A percentile compares a stretch with the other conserved stretches of the same genome.
Conservation (phyloP, 2,113 vertebrate species). For the Falco punctatus region DNA sequence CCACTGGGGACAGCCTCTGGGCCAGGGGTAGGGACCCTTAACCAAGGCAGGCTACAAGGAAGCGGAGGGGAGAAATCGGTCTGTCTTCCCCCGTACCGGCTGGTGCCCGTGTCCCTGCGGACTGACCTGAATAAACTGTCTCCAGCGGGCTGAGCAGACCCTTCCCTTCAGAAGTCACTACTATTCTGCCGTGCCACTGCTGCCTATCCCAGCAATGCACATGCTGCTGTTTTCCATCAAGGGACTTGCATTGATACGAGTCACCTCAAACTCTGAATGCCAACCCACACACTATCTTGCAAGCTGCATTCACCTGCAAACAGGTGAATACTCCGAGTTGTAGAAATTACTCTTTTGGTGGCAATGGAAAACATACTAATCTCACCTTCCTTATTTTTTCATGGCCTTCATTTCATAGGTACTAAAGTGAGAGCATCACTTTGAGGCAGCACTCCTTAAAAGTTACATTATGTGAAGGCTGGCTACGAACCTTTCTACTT, state of each 20-base stretch:
- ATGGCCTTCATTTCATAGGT: neutral
- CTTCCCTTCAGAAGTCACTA: neutral
- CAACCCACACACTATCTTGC: neutral
- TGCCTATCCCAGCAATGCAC: neutral
- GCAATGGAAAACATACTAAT: neutral
- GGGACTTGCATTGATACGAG: neutral
- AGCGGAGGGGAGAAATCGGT: neutral
- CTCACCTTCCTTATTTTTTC: neutral
- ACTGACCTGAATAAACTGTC: neutral
- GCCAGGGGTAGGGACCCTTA: neutral
- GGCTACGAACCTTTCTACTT: neutral
- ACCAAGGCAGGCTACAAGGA: neutral
- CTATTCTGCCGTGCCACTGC: neutral
- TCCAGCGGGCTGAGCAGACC: neutral
- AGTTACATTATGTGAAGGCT: neutral
- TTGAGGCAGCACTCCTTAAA: neutral
- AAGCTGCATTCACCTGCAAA: neutral
- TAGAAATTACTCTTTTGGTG: neutral
- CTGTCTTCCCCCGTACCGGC: neutral
- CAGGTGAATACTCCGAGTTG: neutral
- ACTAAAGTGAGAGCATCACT: neutral
- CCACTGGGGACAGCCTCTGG: neutral
- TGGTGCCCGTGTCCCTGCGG: neutral
- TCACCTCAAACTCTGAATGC: neutral
- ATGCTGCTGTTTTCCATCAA: neutral